phyloP scores from a whole-genome alignment of 2,888 invertebrate species.

The Gymnosoma rotundatum region DNA sequence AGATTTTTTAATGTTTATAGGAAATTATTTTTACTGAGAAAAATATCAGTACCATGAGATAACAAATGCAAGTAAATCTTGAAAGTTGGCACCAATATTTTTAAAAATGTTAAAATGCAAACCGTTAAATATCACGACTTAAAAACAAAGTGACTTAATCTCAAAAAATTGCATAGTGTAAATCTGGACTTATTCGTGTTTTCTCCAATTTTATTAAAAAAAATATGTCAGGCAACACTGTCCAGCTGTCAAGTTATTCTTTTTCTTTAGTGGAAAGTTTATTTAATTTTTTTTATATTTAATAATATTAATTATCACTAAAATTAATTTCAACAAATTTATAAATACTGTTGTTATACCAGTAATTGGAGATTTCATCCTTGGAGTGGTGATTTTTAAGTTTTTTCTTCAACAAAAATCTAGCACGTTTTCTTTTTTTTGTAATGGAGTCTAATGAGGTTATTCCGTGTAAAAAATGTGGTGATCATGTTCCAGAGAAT shows the following conservation, averaged over 20 bases:
- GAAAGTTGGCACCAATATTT: no score
- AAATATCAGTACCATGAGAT: no score
- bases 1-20: no score
- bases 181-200: no score
- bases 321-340: constrained; percentile 11
- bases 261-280: neutral
- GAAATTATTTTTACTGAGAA: no score
- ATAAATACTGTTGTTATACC: constrained; percentile 12
- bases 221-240: no score
- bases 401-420: constrained; percentile 12
- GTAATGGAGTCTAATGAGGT: constrained; percentile 14
- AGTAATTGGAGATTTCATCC: constrained; percentile 10
- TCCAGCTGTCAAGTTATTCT: constrained; percentile 6
- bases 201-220: no score
- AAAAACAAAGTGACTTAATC: no score
- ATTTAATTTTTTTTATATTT: constrained; percentile 9
- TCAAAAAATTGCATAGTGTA: no score
- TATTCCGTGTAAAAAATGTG: constrained; percentile 14
- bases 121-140: no score
- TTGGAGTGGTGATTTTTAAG: constrained; percentile 7
- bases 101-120: no score
- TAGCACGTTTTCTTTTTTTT: constrained; percentile 11
- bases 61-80: no score
- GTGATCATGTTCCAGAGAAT: constrained; percentile 9
- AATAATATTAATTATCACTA: constrained; percentile 12